phyloP scores from a whole-genome alignment of 1,140 invertebrate species.

The Colletes gigas region DNA sequence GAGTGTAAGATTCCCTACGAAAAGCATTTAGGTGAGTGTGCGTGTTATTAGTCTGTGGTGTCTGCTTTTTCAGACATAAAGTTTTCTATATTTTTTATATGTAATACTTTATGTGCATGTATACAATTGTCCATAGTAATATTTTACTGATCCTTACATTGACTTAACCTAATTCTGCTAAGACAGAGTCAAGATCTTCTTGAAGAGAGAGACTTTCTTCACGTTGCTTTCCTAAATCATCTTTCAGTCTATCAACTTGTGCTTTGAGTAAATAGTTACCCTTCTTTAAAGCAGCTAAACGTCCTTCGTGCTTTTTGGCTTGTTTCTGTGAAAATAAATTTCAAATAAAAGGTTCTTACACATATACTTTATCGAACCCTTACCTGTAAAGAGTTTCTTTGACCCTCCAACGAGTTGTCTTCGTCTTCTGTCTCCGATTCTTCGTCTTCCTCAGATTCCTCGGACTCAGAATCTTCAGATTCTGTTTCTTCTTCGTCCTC shows the following conservation, averaged over 20 bases:
- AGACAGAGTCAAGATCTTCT: slow-evolving; percentile 91
- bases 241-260: slow-evolving; percentile 91
- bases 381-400: slow-evolving; percentile 74
- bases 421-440: slow-evolving; percentile 84
- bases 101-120: slow-evolving; percentile 58
- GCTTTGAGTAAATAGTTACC: slow-evolving; percentile 92
- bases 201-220: slow-evolving; percentile 88
- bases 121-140: slow-evolving; percentile 58
- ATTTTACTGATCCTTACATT: slow-evolving; percentile 36
- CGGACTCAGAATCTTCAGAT: slow-evolving; percentile 83
- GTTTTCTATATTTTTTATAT: slow-evolving; percentile 61
- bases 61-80: slow-evolving; percentile 44
- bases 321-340: slow-evolving; percentile 77
- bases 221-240: slow-evolving; percentile 90
- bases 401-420: slow-evolving; percentile 78
- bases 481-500: slow-evolving; percentile 84
- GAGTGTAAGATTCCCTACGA: slow-evolving; percentile 28
- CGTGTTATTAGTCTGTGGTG: slow-evolving; percentile 29
- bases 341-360: background rate
- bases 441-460: slow-evolving; percentile 84
- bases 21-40: slow-evolving; percentile 38
- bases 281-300: slow-evolving; percentile 90
- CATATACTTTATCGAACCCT: slow-evolving; percentile 11
- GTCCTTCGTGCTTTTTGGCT: slow-evolving; percentile 88
- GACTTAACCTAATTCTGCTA: slow-evolving; percentile 86